These are phyloP conservation scores for Dorcus parallelipipedus DNA, from an alignment of 2,888 invertebrate genomes.

Conservation along the genomic window DNA sequence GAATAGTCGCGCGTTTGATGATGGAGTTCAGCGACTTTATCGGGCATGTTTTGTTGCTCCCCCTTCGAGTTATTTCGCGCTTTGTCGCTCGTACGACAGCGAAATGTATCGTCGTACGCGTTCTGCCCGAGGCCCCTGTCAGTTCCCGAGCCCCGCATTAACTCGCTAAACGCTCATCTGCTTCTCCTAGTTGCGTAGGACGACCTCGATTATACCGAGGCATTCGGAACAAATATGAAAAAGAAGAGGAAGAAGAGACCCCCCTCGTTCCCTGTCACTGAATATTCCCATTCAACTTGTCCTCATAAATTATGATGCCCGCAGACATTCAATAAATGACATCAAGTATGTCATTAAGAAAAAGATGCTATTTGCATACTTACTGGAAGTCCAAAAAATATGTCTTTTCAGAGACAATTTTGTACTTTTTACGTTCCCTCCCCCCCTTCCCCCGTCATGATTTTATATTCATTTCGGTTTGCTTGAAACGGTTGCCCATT, in stretches of 20 bases:
- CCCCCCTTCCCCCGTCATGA: slow-evolving; percentile 5
- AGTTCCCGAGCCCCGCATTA: slow-evolving; percentile 13
- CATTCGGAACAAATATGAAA: too few relatives aligned
- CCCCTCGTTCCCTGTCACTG: too few relatives aligned
- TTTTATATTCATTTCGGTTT: slow-evolving; percentile 17
- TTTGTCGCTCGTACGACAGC: slow-evolving; percentile 20
- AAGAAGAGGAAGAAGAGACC: too few relatives aligned
- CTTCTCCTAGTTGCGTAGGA: too few relatives aligned
- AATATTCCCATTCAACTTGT: too few relatives aligned
- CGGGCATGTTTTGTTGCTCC: slow-evolving; percentile 17
- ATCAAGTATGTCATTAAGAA: too few relatives aligned
- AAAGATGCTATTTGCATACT: too few relatives aligned
- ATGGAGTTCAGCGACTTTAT: slow-evolving; percentile 11
- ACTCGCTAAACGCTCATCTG: slow-evolving; percentile 6
- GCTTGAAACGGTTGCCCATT: slow-evolving; percentile 9
- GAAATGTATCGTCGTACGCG: not conserved
- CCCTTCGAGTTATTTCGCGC: slow-evolving; percentile 20
- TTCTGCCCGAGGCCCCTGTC: slow-evolving; percentile 5
- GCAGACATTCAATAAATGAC: too few relatives aligned
- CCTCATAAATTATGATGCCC: too few relatives aligned
- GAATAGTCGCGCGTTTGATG: not conserved
- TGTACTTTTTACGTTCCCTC: slow-evolving; percentile 1
- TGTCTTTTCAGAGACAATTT: too few relatives aligned
- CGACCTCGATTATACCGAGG: too few relatives aligned
- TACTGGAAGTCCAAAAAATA: too few relatives aligned